Evolutionary conservation across 2,888 invertebrate genomes (phyloP).

Genomic region (Rhogogaster chlorosoma): DNA sequence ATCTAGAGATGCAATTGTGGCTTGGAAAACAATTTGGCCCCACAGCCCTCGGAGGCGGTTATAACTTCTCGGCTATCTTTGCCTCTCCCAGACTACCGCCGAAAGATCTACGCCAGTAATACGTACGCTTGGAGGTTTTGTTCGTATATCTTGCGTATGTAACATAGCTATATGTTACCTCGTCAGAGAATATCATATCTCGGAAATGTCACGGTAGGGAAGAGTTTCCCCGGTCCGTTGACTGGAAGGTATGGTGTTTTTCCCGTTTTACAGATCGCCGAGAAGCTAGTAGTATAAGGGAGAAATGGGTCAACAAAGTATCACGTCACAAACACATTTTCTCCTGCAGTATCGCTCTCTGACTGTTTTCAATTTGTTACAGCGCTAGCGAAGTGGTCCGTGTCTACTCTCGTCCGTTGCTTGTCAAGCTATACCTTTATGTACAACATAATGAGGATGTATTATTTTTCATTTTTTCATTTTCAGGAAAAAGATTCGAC

Average conservation of each 20-base stretch:
- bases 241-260: slow-evolving; percentile 23
- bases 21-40: slow-evolving; percentile 40
- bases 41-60: not conserved
- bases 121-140: slow-evolving; percentile 14
- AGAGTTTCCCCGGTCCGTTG: not conserved
- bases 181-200: slow-evolving; percentile 25
- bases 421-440: not conserved
- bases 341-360: not conserved
- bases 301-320: slow-evolving; percentile 39
- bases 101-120: not conserved
- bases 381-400: slow-evolving; percentile 59
- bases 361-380: slow-evolving; percentile 62
- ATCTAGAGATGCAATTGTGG: slow-evolving; percentile 43
- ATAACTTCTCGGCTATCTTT: slow-evolving; percentile 36
- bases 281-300: not conserved
- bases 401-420: slow-evolving; percentile 46
- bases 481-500: not conserved
- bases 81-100: not conserved
- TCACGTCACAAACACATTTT: slow-evolving; percentile 27
- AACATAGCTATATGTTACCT: not conserved
- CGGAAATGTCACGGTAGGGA: not conserved
- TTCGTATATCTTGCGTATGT: not conserved
- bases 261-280: slow-evolving; percentile 17
- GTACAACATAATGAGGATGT: not conserved
- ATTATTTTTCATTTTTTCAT: not conserved